Evolutionary conservation across 2,888 invertebrate genomes (phyloP), one percentile per base, ranked within the genome.

Genomic region (Mermis nigrescens): DNA sequence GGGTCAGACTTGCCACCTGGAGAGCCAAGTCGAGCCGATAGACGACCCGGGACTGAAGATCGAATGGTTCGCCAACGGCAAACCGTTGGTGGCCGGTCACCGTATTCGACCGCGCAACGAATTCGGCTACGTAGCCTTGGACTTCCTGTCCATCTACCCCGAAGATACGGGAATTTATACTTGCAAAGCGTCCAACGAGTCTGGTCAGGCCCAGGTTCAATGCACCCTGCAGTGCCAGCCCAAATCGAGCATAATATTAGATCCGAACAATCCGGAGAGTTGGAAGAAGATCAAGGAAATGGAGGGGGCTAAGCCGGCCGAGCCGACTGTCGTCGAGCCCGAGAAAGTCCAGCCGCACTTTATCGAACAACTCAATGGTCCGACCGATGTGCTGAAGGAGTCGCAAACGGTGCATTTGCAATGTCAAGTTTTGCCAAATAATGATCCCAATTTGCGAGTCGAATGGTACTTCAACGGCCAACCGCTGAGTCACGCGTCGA

Each of bases 41-140:
- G 91, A 92, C 69, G 95, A 95, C 75, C 89, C 92, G 1, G 88
- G 88, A 1, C 91, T 95, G 90, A 83, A 83, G 66, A 89, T 95
- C 4, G 92, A 94, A 76, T 95, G 94, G 95, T 51, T 82, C 76
- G 85, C 87, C 74, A 88, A 95, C 76, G 94, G 91, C 57, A 80
- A 83, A 68, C 90, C 92, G 1, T 82, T 95, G 68, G 85, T 84
- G 31, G 53, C 62, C 70, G 73, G 92, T 55, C 92, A 92, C 73
- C 82, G 95, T 64, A 95, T 92, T 76, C 89, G 89, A 75, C 89
- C 91, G 2, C 87, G 86, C 1, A 87, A 91, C 70, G 95, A 98
- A 74, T 95, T 98, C 75, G 95, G 95, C 63, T 94, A 86, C 73
- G 94, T 94, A 29, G 89, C 92, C 32, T 78, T 98, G 67, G 95